Evolutionary conservation across 2,797 vertebrate species (phyloP).

Genomic region (Crocidura indochinensis): DNA sequence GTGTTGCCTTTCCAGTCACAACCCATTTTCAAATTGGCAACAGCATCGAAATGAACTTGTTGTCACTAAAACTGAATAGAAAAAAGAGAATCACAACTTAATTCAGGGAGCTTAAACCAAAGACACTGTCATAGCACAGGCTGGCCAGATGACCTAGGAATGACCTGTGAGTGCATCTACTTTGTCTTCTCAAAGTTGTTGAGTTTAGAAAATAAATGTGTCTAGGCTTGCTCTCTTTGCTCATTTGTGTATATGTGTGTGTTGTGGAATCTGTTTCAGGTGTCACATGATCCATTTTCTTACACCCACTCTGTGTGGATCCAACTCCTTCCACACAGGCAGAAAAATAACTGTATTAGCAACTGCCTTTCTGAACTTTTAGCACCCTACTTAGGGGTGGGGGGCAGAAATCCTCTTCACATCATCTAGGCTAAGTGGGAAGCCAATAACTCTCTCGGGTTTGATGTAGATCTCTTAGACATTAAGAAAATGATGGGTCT

Average conservation of each 20-base stretch:
- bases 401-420: not conserved
- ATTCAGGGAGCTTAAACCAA: not conserved
- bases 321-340: not conserved
- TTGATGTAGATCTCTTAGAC: not conserved
- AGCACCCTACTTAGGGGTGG: not conserved
- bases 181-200: conserved; percentile 29
- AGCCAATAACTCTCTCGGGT: not conserved
- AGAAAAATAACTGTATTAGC: not conserved
- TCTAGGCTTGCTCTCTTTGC: conserved; percentile 54
- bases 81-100: not conserved
- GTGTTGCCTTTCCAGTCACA: not conserved
- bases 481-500: not conserved
- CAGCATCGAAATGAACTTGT: not conserved
- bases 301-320: not conserved
- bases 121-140: not conserved
- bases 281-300: not conserved
- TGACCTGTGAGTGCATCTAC: conserved; percentile 4
- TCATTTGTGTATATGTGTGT: not conserved
- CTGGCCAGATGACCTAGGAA: not conserved
- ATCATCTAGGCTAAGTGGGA: not conserved
- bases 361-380: not conserved
- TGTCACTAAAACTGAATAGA: conserved; percentile 47
- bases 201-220: conserved; percentile 63
- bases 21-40: not conserved
- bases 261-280: not conserved